A percentile compares a stretch with the other conserved stretches of the same genome.
Conservation (phyloP, 2,797 vertebrate genomes). For the Brachyalestes nurse region DNA sequence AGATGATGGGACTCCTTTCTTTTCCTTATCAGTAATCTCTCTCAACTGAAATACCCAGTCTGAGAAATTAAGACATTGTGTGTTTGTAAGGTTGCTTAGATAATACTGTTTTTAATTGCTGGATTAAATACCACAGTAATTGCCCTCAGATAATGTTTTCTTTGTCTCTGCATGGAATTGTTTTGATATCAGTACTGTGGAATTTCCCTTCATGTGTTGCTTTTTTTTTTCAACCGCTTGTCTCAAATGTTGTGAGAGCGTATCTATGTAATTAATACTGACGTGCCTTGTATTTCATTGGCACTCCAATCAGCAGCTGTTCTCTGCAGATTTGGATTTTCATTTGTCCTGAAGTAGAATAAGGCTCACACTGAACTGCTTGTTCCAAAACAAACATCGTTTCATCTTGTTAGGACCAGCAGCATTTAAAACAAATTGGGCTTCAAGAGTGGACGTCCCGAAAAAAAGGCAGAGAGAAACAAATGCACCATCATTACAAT, state of each 20-base stretch:
- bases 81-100: slow-evolving; percentile 39
- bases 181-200: slow-evolving; percentile 33
- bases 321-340: slow-evolving; percentile 22
- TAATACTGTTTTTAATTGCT: slow-evolving; percentile 34
- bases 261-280: slow-evolving; percentile 56
- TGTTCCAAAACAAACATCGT: slow-evolving; percentile 37
- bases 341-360: slow-evolving; percentile 38
- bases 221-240: slow-evolving; percentile 25
- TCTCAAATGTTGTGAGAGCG: slow-evolving; percentile 51
- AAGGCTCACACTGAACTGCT: slow-evolving; percentile 23
- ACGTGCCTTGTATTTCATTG: slow-evolving; percentile 41
- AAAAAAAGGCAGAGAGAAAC: background rate
- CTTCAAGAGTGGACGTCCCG: slow-evolving; percentile 19
- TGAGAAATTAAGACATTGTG: background rate
- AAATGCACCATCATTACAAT: background rate
- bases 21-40: background rate
- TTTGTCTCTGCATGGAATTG: slow-evolving; percentile 45
- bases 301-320: slow-evolving; percentile 49
- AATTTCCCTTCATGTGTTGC: slow-evolving; percentile 45
- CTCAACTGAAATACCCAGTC: background rate
- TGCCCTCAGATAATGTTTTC: slow-evolving; percentile 42
- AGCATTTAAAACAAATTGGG: slow-evolving; percentile 32
- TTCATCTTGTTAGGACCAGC: slow-evolving; percentile 32
- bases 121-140: slow-evolving; percentile 42
- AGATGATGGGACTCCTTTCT: background rate